A percentile compares a stretch with the other conserved stretches of the same genome.
Evolutionary conservation across 2,888 invertebrate species (phyloP).

Genomic region (Acleris cristana): DNA sequence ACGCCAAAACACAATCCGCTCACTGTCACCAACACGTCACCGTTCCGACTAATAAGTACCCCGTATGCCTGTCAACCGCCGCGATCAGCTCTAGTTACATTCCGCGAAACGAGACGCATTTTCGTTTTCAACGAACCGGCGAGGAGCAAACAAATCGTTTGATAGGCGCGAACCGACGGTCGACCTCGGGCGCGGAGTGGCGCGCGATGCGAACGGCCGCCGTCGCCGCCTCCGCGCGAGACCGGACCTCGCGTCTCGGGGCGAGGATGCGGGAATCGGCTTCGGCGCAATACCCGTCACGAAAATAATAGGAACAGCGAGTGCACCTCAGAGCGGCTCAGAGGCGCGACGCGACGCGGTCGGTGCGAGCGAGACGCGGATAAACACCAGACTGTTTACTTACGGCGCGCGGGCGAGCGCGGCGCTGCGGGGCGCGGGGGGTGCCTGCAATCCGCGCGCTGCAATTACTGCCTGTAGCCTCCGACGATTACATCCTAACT

Average conservation of each 20-base stretch:
- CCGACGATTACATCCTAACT: conserved; percentile 70
- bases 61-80: conserved; percentile 57
- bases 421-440: conserved; percentile 63
- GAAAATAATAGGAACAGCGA: conserved; percentile 84
- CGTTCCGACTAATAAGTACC: conserved; percentile 52
- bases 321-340: conserved; percentile 78
- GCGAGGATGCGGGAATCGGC: conserved; percentile 84
- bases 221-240: conserved; percentile 81
- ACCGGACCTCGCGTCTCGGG: conserved; percentile 83
- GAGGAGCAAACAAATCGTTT: conserved; percentile 64
- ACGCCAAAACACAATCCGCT: conserved; percentile 72
- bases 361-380: conserved; percentile 84
- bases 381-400: conserved; percentile 83
- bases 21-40: conserved; percentile 73
- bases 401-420: conserved; percentile 79
- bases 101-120: conserved; percentile 68
- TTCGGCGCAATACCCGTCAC: conserved; percentile 84
- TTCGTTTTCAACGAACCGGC: conserved; percentile 68
- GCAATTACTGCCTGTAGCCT: conserved; percentile 74
- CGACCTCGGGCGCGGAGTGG: conserved; percentile 79
- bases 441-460: conserved; percentile 80
- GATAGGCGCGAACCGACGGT: conserved; percentile 75
- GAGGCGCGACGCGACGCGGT: conserved; percentile 82
- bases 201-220: conserved; percentile 80
- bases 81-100: conserved; percentile 57